Conservation (phyloP, 2,888 invertebrate species). For the Incurvaria masculella region DNA sequence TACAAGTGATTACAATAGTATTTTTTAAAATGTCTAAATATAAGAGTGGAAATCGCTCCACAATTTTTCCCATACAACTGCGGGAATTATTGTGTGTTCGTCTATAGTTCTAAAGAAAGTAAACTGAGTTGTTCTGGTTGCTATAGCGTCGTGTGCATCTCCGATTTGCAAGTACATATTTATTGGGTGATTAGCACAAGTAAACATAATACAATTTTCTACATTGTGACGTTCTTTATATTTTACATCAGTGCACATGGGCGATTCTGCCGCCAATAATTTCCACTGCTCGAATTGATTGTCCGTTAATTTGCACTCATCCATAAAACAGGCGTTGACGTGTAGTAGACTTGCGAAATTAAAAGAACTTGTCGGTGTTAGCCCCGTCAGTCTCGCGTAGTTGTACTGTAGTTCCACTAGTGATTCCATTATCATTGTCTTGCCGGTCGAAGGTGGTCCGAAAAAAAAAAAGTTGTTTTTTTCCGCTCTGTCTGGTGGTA, state of each 20-base stretch:
- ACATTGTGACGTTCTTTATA: conserved; percentile 9
- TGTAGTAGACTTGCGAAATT: conserved; percentile 7
- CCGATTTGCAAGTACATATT: conserved; percentile 6
- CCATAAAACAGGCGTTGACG: conserved; percentile 9
- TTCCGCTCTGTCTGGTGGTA: conserved; percentile 9
- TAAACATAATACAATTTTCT: conserved; percentile 9
- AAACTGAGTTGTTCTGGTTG: conserved; percentile 5
- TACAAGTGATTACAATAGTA: neutral
- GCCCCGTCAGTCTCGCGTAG: conserved; percentile 6
- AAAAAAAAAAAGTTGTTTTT: conserved; percentile 16
- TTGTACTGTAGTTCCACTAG: conserved; percentile 9
- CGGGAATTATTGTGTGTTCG: neutral
- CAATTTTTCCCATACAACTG: conserved; percentile 1
- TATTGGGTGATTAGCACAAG: conserved; percentile 9
- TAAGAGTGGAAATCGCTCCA: neutral
- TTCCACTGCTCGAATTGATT: conserved; percentile 15
- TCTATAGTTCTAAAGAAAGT: neutral
- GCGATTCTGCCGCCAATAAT: conserved; percentile 8
- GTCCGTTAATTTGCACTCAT: conserved; percentile 10
- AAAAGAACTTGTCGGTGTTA: conserved; percentile 3
- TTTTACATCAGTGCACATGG: conserved; percentile 13
- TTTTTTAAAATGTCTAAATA: no score
- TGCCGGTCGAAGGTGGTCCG: conserved; percentile 15
- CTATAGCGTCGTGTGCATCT: conserved; percentile 6
- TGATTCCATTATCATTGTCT: conserved; percentile 20